These are phyloP conservation scores for Mormyrops attenuatus DNA, from an alignment of 2,797 vertebrate species.

Conservation along the genomic window DNA sequence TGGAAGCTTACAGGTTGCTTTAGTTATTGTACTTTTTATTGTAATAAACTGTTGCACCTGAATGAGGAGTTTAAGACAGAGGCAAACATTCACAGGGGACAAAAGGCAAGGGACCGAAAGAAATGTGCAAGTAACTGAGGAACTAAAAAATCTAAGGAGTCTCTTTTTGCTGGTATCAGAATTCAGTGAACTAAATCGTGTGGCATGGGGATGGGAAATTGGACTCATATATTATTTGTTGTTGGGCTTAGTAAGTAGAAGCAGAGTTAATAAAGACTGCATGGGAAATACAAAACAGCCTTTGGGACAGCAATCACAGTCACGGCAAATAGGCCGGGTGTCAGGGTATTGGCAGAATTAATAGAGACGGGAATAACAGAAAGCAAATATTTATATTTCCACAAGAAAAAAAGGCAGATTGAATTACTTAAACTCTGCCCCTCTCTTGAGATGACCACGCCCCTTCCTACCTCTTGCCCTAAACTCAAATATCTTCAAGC, in stretches of 20 bases:
- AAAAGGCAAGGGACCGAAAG: not conserved
- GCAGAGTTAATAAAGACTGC: not conserved
- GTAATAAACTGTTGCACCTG: not conserved
- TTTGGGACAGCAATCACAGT: not conserved
- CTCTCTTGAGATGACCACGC: constrained; percentile 22
- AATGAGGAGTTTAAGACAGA: not conserved
- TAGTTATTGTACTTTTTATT: not conserved
- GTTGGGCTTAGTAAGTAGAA: not conserved
- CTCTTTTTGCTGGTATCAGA: not conserved
- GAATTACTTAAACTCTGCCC: not conserved
- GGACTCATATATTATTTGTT: not conserved
- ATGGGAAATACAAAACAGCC: not conserved
- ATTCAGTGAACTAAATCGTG: not conserved
- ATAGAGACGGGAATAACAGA: not conserved
- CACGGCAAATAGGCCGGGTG: not conserved
- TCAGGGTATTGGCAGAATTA: not conserved
- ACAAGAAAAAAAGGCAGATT: not conserved
- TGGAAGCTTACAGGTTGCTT: not conserved
- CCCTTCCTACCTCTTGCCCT: not conserved
- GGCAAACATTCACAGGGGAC: not conserved
- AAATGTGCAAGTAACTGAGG: not conserved
- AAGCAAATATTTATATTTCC: not conserved
- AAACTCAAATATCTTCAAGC: not conserved
- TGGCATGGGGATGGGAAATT: not conserved
- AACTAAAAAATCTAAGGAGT: not conserved